A percentile compares a stretch with the other conserved stretches of the same genome.
Conservation (phyloP, 2,888 invertebrate genomes). For the Caenorhabditis auriculariae region DNA sequence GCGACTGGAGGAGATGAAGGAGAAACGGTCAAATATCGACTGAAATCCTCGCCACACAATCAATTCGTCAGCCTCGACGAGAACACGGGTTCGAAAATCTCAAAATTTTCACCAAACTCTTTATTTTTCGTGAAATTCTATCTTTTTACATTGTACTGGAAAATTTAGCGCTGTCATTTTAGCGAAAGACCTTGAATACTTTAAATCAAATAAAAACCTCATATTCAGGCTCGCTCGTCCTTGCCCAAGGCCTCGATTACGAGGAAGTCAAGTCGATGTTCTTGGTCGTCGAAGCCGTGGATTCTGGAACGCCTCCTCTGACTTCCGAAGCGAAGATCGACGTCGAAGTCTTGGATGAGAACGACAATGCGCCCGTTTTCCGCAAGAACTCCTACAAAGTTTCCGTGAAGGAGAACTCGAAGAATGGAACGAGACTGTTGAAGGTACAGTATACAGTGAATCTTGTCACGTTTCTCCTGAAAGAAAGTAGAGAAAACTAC, state of each 20-base stretch:
- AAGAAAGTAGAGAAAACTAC: neutral
- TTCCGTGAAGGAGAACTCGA: slow-evolving; percentile 44
- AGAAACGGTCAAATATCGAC: slow-evolving; percentile 33
- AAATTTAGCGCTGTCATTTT: too few species aligned
- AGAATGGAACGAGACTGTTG: slow-evolving; percentile 45
- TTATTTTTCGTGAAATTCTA: too few species aligned
- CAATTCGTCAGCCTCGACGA: slow-evolving; percentile 23
- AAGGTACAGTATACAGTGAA: slow-evolving; percentile 13
- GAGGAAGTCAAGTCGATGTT: slow-evolving; percentile 77
- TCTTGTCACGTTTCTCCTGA: neutral
- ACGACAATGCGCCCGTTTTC: slow-evolving; percentile 56
- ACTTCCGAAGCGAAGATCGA: slow-evolving; percentile 37
- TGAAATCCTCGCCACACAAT: slow-evolving; percentile 24
- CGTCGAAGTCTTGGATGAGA: slow-evolving; percentile 53
- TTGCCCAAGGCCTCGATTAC: slow-evolving; percentile 69
- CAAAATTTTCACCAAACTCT: neutral
- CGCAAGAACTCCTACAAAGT: slow-evolving; percentile 39
- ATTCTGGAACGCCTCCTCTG: slow-evolving; percentile 72
- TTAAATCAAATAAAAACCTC: too few species aligned
- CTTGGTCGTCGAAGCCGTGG: slow-evolving; percentile 78
- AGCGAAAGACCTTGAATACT: neutral
- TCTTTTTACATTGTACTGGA: too few species aligned
- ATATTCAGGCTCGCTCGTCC: slow-evolving; percentile 24
- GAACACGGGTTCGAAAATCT: slow-evolving; percentile 8
- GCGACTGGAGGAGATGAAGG: slow-evolving; percentile 70